Base-by-base conservation (phyloP, 2,888 invertebrate species). In the Drosophila meridiana region DNA sequence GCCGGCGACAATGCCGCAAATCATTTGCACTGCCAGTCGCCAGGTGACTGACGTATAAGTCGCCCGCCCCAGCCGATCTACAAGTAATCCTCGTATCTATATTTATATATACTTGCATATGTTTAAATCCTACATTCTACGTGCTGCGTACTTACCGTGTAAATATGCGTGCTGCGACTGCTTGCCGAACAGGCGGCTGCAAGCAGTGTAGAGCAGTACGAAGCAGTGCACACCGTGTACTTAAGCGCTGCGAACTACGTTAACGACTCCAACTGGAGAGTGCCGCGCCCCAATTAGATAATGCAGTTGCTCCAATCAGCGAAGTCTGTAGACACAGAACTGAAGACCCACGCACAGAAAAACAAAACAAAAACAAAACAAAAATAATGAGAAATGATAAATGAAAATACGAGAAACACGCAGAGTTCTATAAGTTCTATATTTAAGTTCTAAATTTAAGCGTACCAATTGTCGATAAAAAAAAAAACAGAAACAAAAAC, bases 31-130 rank as follows among this genome's bases (percentile, higher is more conserved):
- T 79, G 91, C 91, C 81, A 93, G 93, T 80, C 93, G 91, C 78
- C 91, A 92, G 87, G 93, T 93, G 78, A 93, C 93, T 70, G 93
- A 93, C 77, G 93, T 93, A 72, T 93, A 91, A 90, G 56, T 48
- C 30, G 40, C 40, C 34, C 11, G 60, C n/a, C 28, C 52, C 9
- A 78, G 93, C 93, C 73, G 93, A 93, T 78, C 93, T 93, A 77
- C 92, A 91, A 90, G 67, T 47, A 73, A 65, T 55, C 64, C 68
- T 61, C 72, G 58, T 69, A 71, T 56, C 56, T 36, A 36, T 50
- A 56, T 48, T 45, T 60, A 45, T 34, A 63, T 55, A 58, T 67
- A 57, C 32, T 34, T 47, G 47, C 56, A 45, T 59, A 58, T 40
- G 36, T 47, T 59, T 53, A 64, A 45, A 72, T 58, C 66, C 53